Conservation (phyloP, 2,113 vertebrate species). For the Brachyhypopomus occidentalis region DNA sequence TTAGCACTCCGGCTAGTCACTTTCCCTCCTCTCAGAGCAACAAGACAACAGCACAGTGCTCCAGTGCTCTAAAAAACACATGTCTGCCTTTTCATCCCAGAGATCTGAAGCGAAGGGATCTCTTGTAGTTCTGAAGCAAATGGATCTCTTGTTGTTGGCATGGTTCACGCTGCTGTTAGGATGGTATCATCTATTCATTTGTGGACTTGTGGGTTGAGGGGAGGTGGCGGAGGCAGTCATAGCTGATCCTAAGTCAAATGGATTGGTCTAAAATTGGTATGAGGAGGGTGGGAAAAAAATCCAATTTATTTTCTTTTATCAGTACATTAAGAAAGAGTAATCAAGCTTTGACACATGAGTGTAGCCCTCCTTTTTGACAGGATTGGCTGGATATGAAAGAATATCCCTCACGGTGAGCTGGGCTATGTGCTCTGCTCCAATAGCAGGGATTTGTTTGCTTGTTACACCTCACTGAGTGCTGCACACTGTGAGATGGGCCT, state of each 20-base stretch:
- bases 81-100: neutral
- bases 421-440: neutral
- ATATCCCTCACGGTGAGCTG: neutral
- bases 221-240: neutral
- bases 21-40: neutral
- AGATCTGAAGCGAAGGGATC: neutral
- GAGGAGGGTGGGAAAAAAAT: neutral
- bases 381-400: slow-evolving; percentile 15
- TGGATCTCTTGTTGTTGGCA: slow-evolving; percentile 1
- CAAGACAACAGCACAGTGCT: neutral
- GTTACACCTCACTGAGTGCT: slow-evolving; percentile 6
- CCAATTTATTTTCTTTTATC: slow-evolving; percentile 25
- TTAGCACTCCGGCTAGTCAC: neutral
- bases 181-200: slow-evolving; percentile 13
- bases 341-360: slow-evolving; percentile 16
- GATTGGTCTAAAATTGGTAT: slow-evolving; percentile 16
- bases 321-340: slow-evolving; percentile 26
- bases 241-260: slow-evolving; percentile 9
- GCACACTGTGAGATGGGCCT: slow-evolving; percentile 7
- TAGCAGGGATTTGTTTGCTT: slow-evolving; percentile 15
- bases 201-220: neutral
- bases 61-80: neutral
- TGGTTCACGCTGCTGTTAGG: neutral
- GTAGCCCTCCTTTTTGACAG: slow-evolving; percentile 5
- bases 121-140: neutral